Evolutionary conservation across 2,797 vertebrate genomes (phyloP), one percentile per base, ranked within the genome.

Genomic region (Pristis pectinata): DNA sequence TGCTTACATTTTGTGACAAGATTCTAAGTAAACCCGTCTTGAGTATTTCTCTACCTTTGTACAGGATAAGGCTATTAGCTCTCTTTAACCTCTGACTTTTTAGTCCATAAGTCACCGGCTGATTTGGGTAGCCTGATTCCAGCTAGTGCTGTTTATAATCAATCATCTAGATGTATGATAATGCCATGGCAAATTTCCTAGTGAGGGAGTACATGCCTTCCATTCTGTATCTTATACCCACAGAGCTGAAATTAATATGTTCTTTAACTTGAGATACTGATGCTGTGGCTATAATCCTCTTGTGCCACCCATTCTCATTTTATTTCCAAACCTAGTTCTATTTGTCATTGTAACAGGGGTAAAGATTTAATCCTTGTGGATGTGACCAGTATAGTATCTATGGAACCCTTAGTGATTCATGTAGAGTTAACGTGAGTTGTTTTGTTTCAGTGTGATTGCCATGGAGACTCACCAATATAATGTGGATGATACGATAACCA

Each of bases 381-480:
- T 27, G 30, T 37, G 17, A 79, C 76, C 11, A 37, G 1, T 79
- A 17, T 41, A 6, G n/a, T 79, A 41, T 79, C n/a, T 77, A 79
- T 34, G 56, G 15, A 91, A 22, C 17, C 17, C 59, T 91, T 91
- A 15, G n/a, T 93, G 24, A 5, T 27, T 93, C 22, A 49, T 72
- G 64, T 13, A 5, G 41, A 34, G 17, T 93, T 72, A 70, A 49
- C 15, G 34, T 30, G 22, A 64, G n/a, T 94, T 94, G 44, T 95
- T 22, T 96, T 96, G 0, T 96, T 96, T 93, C 96, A 99, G 99
- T 96, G 99, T 99, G 96, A 97, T 99, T 96, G 98, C 99, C 80
- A 99, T 98, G 97, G 99, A 99, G 96, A 99, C 98, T 24, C 98
- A 96, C 95, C 98, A 99, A 24, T 99, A 99, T 95, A 96, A 96